Percentiles rank a stretch among this genome's conserved stretches.
Evolutionary conservation across 1,140 invertebrate species (phyloP).

Genomic region (Globodera rostochiensis): DNA sequence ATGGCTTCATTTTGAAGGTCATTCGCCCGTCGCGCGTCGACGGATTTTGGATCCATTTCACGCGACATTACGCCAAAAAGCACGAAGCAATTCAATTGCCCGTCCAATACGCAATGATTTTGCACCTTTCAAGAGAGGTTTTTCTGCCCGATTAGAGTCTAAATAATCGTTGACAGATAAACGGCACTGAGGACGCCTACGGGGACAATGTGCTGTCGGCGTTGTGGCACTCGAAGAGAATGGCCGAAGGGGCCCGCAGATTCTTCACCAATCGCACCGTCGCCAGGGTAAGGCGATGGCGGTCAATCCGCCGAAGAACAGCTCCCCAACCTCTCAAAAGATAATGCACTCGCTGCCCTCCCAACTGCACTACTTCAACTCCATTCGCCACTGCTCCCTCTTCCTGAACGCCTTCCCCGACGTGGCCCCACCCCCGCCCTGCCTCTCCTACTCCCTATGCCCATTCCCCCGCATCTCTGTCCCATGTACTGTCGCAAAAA

Average conservation of each 20-base stretch:
- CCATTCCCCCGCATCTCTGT: conserved; percentile 13
- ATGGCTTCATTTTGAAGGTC: neutral
- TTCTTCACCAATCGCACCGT: neutral
- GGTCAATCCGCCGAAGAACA: neutral
- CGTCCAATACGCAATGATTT: conserved; percentile 21
- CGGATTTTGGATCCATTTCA: conserved; percentile 32
- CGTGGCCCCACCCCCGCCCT: conserved; percentile 3
- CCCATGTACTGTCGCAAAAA: conserved; percentile 17
- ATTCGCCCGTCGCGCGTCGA: conserved; percentile 12
- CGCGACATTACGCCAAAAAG: neutral
- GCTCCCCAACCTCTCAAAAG: neutral
- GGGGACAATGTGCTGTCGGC: neutral
- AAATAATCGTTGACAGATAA: neutral
- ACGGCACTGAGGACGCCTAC: neutral
- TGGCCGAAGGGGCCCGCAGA: neutral
- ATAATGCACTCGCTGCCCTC: conserved; percentile 14
- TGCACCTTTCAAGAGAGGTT: conserved; percentile 28
- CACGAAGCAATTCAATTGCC: conserved; percentile 13
- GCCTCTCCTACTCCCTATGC: conserved; percentile 28
- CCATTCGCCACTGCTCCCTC: conserved; percentile 22
- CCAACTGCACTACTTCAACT: conserved; percentile 11
- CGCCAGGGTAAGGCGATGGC: conserved; percentile 6
- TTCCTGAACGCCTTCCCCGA: conserved; percentile 28
- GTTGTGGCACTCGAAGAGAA: neutral
- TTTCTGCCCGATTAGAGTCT: neutral